Percentiles rank a stretch among this genome's conserved stretches.
Evolutionary conservation across 2,888 invertebrate species (phyloP).

Genomic region (Agrypnus murinus): DNA sequence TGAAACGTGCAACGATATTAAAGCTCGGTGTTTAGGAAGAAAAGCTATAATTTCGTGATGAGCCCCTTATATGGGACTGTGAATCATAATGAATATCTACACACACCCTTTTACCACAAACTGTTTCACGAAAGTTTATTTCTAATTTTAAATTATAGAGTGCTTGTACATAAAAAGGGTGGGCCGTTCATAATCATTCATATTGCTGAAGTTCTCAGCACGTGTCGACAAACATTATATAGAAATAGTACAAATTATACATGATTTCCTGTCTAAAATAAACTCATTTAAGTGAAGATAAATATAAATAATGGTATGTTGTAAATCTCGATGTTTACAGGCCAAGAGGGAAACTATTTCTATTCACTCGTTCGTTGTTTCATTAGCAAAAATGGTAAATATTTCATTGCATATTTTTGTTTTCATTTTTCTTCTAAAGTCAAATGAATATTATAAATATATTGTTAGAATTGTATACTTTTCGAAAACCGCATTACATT

Average conservation of each 20-base stretch:
- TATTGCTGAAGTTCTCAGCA: slow-evolving; percentile 53
- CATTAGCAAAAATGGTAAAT: too few relatives aligned
- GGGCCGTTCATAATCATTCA: slow-evolving; percentile 55
- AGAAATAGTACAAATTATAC: slow-evolving; percentile 38
- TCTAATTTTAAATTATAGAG: slow-evolving; percentile 57
- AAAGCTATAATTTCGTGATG: slow-evolving; percentile 56
- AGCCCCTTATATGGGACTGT: slow-evolving; percentile 54
- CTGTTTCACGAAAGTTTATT: slow-evolving; percentile 52
- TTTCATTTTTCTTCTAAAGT: too few relatives aligned
- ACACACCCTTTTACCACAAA: slow-evolving; percentile 55
- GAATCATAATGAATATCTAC: slow-evolving; percentile 58
- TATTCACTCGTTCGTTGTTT: too few relatives aligned
- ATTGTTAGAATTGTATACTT: too few relatives aligned
- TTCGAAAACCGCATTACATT: too few relatives aligned
- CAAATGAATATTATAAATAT: too few relatives aligned
- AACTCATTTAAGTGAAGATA: slow-evolving; percentile 18
- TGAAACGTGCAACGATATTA: slow-evolving; percentile 10
- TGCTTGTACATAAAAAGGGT: slow-evolving; percentile 54
- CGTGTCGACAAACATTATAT: slow-evolving; percentile 47
- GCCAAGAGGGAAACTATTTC: not conserved
- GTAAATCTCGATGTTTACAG: slow-evolving; percentile 14
- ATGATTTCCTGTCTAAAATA: slow-evolving; percentile 40
- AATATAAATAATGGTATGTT: slow-evolving; percentile 19
- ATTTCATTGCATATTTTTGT: too few relatives aligned
- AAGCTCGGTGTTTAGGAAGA: slow-evolving; percentile 44